A percentile compares a stretch with the other conserved stretches of the same genome.
Conservation (phyloP, 2,113 vertebrate genomes). For the Otis tarda region DNA sequence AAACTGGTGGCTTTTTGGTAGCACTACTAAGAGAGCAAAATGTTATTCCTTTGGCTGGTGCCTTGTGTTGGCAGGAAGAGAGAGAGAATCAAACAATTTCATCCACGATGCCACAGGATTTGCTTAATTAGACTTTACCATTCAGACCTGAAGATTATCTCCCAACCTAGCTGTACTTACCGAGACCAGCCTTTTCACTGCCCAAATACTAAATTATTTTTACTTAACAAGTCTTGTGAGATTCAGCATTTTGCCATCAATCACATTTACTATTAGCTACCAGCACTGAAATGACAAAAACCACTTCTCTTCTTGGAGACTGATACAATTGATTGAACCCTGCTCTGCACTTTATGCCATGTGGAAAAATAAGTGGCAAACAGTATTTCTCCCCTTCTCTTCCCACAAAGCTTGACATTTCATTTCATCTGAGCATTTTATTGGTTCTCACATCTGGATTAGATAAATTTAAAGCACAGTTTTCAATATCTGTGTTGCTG, state of each 20-base stretch:
- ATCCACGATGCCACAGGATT: background rate
- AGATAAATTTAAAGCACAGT: conserved; percentile 67
- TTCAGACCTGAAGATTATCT: background rate
- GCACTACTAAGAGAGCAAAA: background rate
- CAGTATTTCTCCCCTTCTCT: background rate
- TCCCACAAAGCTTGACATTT: conserved; percentile 41
- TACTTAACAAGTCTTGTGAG: background rate
- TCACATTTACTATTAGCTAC: background rate
- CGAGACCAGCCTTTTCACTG: background rate
- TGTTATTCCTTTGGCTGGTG: background rate
- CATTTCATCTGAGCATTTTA: conserved; percentile 56
- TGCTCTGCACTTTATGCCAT: background rate
- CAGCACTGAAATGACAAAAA: conserved; percentile 45
- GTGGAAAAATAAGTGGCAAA: conserved; percentile 52
- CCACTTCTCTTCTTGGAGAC: conserved; percentile 19
- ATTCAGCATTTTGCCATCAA: background rate
- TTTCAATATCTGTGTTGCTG: conserved; percentile 70
- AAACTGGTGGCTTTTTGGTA: background rate
- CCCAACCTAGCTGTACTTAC: background rate
- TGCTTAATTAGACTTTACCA: background rate
- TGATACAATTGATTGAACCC: conserved; percentile 23
- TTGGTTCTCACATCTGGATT: conserved; percentile 73
- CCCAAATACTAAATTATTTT: background rate
- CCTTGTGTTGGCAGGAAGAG: background rate
- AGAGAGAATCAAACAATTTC: background rate